Percentiles rank a stretch among this genome's conserved stretches.
These are phyloP conservation scores for Spodoptera picta DNA, from an alignment of 2,888 invertebrate species.

Conservation along the genomic window DNA sequence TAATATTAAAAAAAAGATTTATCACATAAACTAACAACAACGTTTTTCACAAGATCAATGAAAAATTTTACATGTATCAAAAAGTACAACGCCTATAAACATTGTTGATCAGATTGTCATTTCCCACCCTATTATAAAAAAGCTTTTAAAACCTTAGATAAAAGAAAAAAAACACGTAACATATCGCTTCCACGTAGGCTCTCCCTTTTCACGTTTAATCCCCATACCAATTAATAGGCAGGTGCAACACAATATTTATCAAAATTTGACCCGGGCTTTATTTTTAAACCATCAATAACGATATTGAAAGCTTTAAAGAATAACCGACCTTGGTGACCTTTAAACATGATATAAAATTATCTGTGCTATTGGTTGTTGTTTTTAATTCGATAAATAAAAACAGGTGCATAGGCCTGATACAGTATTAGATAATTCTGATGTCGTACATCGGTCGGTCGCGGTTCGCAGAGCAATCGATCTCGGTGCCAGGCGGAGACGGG, in stretches of 20 bases:
- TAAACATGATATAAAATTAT: background rate
- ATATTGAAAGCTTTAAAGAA: background rate
- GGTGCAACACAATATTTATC: conserved; percentile 25
- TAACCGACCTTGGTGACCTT: background rate
- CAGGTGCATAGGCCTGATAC: conserved; percentile 40
- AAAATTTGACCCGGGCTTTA: conserved; percentile 8
- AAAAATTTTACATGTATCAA: too few species aligned
- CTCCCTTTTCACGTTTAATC: conserved; percentile 13
- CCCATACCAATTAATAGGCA: conserved; percentile 17
- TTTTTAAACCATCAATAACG: conserved; percentile 11
- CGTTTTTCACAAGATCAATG: too few species aligned
- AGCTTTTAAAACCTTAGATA: background rate
- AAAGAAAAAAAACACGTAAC: background rate
- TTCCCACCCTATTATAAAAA: too few species aligned
- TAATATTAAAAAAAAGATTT: too few species aligned
- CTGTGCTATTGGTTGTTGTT: background rate
- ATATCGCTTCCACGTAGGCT: background rate
- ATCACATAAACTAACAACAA: too few species aligned
- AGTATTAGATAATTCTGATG: conserved; percentile 28
- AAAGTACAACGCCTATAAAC: too few species aligned
- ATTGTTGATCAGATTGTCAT: too few species aligned
- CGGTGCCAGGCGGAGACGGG: conserved; percentile 69
- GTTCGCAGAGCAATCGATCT: conserved; percentile 62
- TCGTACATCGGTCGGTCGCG: conserved; percentile 28
- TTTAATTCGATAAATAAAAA: conserved; percentile 33